A percentile compares a stretch with the other conserved stretches of the same genome.
Conservation (phyloP, 2,113 vertebrate genomes). For the Caloenas nicobarica region DNA sequence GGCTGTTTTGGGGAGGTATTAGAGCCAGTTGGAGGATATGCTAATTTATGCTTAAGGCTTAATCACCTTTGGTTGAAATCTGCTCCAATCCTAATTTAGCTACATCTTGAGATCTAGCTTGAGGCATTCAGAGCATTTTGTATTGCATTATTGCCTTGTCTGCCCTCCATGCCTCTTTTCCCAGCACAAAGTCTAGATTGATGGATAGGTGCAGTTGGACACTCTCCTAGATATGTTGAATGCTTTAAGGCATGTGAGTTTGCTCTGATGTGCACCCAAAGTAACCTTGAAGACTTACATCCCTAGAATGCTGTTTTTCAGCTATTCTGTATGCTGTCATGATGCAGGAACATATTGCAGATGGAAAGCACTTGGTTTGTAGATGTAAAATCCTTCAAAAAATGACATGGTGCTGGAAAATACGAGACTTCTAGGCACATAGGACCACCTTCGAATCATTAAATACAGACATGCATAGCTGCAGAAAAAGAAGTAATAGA, state of each 20-base stretch:
- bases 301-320: not conserved
- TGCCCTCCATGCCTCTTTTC: not conserved
- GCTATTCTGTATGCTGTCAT: not conserved
- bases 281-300: not conserved
- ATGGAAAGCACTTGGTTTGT: not conserved
- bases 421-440: not conserved
- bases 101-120: not conserved
- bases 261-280: not conserved
- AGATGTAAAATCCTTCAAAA: not conserved
- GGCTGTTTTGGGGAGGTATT: not conserved
- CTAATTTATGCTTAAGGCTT: not conserved
- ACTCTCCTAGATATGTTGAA: not conserved
- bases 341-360: not conserved
- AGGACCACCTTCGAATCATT: not conserved
- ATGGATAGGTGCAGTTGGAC: not conserved
- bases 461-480: not conserved
- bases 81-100: not conserved
- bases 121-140: not conserved
- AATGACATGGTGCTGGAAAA: not conserved
- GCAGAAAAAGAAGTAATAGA: not conserved
- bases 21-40: not conserved
- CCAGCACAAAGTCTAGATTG: not conserved
- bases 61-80: not conserved
- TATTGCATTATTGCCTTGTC: not conserved
- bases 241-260: not conserved